Percentiles rank a stretch among this genome's conserved stretches.
Evolutionary conservation across 2,113 vertebrate genomes (phyloP).

Genomic region (Sprattus sprattus): DNA sequence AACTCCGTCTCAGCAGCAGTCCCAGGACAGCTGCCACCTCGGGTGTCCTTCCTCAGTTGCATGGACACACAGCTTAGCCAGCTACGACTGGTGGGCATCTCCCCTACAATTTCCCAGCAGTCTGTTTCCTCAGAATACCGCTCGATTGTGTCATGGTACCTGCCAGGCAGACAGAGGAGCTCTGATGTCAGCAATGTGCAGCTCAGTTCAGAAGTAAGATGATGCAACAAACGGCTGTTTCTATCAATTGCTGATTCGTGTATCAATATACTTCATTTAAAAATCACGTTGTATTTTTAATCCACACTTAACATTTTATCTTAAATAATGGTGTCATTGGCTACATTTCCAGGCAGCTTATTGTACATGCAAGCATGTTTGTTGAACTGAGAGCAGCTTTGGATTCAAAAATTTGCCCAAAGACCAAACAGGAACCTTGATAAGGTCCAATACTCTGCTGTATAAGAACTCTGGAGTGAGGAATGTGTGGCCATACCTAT

Average conservation of each 20-base stretch:
- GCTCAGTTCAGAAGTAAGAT: neutral
- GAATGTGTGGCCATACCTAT: slow-evolving; percentile 35
- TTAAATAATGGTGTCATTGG: too few relatives aligned
- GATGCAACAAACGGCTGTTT: neutral
- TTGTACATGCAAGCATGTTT: neutral
- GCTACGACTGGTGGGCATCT: slow-evolving; percentile 79
- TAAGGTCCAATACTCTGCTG: neutral
- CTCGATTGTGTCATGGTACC: slow-evolving; percentile 80
- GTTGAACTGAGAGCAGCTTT: neutral
- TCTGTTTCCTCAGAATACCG: slow-evolving; percentile 72
- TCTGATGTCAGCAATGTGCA: neutral
- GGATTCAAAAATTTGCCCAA: neutral
- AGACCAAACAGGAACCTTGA: neutral
- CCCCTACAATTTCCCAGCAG: slow-evolving; percentile 76
- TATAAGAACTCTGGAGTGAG: neutral
- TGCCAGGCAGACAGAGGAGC: slow-evolving; percentile 38
- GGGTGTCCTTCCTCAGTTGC: slow-evolving; percentile 69
- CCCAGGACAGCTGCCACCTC: slow-evolving; percentile 42
- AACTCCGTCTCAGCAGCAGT: slow-evolving; percentile 51
- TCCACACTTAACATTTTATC: too few relatives aligned
- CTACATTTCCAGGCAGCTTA: too few relatives aligned
- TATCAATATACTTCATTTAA: too few relatives aligned
- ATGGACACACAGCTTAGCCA: slow-evolving; percentile 79
- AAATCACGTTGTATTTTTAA: too few relatives aligned
- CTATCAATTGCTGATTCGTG: neutral